Evolutionary conservation across 1,140 invertebrate species (phyloP), one percentile per base, ranked within the genome.

Genomic region (Drosophila sp.): DNA sequence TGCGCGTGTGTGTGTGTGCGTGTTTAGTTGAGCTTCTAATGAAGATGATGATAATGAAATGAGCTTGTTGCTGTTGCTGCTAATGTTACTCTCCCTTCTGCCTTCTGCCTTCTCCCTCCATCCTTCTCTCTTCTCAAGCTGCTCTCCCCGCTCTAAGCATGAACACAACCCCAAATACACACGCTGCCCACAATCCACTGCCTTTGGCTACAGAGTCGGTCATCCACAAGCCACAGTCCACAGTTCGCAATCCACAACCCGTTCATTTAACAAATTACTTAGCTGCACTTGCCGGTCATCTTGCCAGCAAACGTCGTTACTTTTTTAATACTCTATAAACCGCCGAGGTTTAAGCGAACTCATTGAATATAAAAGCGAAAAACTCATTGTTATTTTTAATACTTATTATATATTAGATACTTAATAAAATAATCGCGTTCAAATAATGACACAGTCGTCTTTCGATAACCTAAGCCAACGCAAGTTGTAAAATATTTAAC

Each of bases 21-120:
- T 73, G 54, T 62, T 54, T 29, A 16, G 9, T 50, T 72, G 63
- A 36, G 62, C 59, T 81, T 80, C 82, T 86, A 86, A 86, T 86
- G 82, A 81, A 86, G 81, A 86, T 78, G 62, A 72, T 72, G 80
- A 84, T 84, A 84, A 84, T 84, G 76, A 84, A 84, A 84, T 80
- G 76, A 64, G 80, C 65, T 67, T 70, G 51, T 64, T 71, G 59
- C 51, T 45, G 46, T 29, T 61, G 29, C 36, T 36, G 13, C 11
- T 50, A 5, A 40, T 43, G 36, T 34, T 50, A 25, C 45, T 9
- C 18, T 25, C 4, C 38, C 48, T 18, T 43, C 14, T 63, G 1
- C 13, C 27, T n/a, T n/a, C n/a, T n/a, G n/a, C n/a, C n/a, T n/a
- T n/a, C n/a, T n/a, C n/a, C n/a, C n/a, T n/a, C n/a, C n/a, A n/a